Base-by-base conservation (phyloP, 2,797 vertebrate genomes). In the Sebastes itinus region DNA sequence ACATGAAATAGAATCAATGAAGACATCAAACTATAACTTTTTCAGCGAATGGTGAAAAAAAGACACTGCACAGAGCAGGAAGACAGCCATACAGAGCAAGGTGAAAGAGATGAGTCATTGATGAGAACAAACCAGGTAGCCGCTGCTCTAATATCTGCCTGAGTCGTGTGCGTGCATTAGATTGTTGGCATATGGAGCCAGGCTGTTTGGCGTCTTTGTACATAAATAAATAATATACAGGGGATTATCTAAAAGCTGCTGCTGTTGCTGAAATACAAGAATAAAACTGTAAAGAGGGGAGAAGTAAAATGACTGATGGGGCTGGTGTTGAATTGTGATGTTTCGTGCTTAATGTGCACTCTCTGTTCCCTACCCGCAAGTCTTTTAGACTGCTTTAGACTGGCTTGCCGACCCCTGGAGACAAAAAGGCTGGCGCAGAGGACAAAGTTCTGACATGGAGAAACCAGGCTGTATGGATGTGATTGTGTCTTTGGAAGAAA, bases 401-500 rank as follows among this genome's bases (percentile, higher is more conserved):
- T 59, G 20, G 59, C 42, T 76, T 70, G 25, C 32, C 5, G 12
- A 32, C 18, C 54, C 76, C 59, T 22, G 3, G 62, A 82, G 72
- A 86, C 73, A 89, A 81, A 8, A 8, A 58, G 22, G 27, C 25
- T 81, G 27, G 30, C 77, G 71, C 16, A 67, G 25, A 87, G 71
- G 59, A 88, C 66, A 73, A 72, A 86, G 64, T 64, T 74, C 66
- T 81, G 77, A 85, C 86, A 83, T 18, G 67, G 73, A 83, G 59
- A 65, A 84, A 85, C 22, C 27, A 70, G 32, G 8, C 74, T 68
- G 68, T 32, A 68, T 25, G n/a, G 56, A 42, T 82, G 55, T 18
- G 56, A 78, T 68, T 78, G 74, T 67, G 71, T 80, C 71, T 77
- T 67, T 46, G 28, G 73, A 61, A 63, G 56, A 78, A 83, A 86